Conservation (phyloP, 2,888 invertebrate genomes). For the Odontothrips loti region DNA sequence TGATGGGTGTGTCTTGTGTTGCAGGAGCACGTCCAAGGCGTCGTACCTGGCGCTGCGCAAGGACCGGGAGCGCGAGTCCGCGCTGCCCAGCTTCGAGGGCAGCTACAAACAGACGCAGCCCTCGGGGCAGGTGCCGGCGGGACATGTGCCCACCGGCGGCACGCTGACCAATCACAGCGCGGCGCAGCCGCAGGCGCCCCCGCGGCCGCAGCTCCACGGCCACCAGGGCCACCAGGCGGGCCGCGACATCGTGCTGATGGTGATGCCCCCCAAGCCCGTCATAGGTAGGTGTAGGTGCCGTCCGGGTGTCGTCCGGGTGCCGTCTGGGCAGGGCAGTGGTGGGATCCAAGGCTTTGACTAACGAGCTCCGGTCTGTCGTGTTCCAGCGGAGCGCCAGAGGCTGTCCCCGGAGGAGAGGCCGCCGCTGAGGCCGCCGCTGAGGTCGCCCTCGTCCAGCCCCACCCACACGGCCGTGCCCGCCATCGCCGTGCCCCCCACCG, state of each 20-base stretch:
- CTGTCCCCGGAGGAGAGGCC: constrained; percentile 52
- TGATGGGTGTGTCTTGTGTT: constrained; percentile 42
- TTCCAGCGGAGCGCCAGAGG: constrained; percentile 45
- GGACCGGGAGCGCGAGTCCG: constrained; percentile 63
- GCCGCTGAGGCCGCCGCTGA: constrained; percentile 43
- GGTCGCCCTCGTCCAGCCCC: constrained; percentile 44
- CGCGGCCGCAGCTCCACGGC: constrained; percentile 18
- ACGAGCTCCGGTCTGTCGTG: background rate
- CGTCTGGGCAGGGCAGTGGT: no score
- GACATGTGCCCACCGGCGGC: constrained; percentile 32
- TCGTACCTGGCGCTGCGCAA: constrained; percentile 70
- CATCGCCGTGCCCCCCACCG: constrained; percentile 42
- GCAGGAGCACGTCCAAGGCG: constrained; percentile 72
- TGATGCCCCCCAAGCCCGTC: background rate
- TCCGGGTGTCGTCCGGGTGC: no score
- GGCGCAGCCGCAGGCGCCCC: constrained; percentile 28
- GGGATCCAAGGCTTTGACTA: no score
- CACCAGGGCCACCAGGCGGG: background rate
- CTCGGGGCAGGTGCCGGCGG: constrained; percentile 37
- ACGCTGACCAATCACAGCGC: constrained; percentile 31
- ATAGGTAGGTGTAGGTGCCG: background rate
- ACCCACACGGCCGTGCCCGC: constrained; percentile 25
- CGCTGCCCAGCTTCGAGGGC: constrained; percentile 63
- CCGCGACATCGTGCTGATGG: background rate
- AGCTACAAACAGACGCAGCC: constrained; percentile 63